Evolutionary conservation across 2,113 vertebrate species (phyloP), one percentile per base, ranked within the genome.

Genomic region (Myotis brandtii): DNA sequence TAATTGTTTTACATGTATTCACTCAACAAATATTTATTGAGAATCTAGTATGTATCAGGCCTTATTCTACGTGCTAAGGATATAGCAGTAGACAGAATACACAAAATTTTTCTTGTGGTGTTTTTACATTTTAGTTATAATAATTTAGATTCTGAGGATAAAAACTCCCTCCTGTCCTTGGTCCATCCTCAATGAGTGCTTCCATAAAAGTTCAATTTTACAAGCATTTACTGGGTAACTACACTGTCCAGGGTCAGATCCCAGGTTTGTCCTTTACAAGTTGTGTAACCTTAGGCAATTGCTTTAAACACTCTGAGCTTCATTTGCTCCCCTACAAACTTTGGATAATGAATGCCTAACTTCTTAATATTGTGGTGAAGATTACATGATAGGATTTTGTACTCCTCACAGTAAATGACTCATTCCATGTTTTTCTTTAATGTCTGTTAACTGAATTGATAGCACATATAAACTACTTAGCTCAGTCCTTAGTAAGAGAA

Each of bases 331-430:
- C 46, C 46, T 79, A 69, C 6, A n/a, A 37, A 88, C 23, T 67
- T 59, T 84, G n/a, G 23, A 76, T 81, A 48, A 73, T n/a, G 37
- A 92, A 87, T 87, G 48, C 20, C 32, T 84, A 32, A 81, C 46
- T 87, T 89, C 80, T 13, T 72, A 2, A 34, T 52, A 93, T 6
- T 52, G 8, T 64, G 37, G 30, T 37, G 37, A 92, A 83, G 52
- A 83, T 6, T 75, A 9, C 9, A 72, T 50, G 6, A 50, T n/a
- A 75, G 10, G 1, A 72, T 86, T 62, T 79, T 70, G 76, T 82
- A 93, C 85, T 81, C n/a, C 23, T 96, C 72, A 76, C 16, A 37
- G 72, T n/a, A 80, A 93, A 95, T 89, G 62, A 72, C 4, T 79
- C 56, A 83, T 4, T 77, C 18, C 8, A 20, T 37, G 43, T 23